Evolutionary conservation across 1,140 invertebrate species (phyloP).

Genomic region (Parasteatoda tepidariorum): DNA sequence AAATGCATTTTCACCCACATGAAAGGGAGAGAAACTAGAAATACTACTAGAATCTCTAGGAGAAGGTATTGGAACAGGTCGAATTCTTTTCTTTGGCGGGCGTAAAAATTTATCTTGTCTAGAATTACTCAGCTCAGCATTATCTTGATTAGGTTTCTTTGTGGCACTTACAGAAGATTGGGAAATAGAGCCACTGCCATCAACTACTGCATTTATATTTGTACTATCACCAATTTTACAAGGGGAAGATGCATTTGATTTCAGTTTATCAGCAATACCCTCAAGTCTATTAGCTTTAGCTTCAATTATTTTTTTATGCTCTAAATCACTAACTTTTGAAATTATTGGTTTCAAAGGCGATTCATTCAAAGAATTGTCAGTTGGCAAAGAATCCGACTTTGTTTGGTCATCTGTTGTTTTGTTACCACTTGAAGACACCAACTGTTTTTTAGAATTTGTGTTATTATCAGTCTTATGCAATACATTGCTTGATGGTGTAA

Average conservation of each 20-base stretch:
- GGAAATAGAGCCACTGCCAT: no score
- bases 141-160: no score
- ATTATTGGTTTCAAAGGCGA: background rate
- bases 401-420: background rate
- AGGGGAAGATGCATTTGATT: background rate
- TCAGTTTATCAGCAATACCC: background rate
- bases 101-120: background rate
- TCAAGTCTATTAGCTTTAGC: background rate
- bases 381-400: no score
- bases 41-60: background rate
- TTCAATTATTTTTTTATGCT: background rate
- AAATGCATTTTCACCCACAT: background rate
- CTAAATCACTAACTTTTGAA: background rate
- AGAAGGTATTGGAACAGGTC: conserved; percentile 28
- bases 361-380: no score
- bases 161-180: no score
- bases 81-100: conserved; percentile 40
- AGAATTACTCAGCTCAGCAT: no score
- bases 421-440: no score
- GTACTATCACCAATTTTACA: no score
- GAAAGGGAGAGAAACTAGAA: conserved; percentile 9
- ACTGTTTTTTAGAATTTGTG: no score
- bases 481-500: no score
- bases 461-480: no score
- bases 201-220: no score